Percentiles rank a stretch among this genome's conserved stretches.
Evolutionary conservation across 2,797 vertebrate species (phyloP).

Genomic region (Carapus acus): DNA sequence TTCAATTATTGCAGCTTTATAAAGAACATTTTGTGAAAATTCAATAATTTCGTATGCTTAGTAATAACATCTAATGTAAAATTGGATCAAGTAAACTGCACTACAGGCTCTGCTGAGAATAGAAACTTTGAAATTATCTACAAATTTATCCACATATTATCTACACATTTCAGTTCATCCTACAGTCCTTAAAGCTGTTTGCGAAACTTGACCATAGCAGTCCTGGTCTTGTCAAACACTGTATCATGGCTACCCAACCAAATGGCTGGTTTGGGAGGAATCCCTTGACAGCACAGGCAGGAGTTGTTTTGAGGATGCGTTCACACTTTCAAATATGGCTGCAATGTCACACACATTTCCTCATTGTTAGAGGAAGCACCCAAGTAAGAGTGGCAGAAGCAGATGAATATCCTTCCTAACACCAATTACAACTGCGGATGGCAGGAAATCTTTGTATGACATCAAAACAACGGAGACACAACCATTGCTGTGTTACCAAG

Average conservation of each 20-base stretch:
- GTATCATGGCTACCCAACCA: background rate
- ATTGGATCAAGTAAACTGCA: too few species aligned
- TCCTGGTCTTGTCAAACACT: background rate
- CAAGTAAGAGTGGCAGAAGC: constrained; percentile 24
- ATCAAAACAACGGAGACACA: constrained; percentile 11
- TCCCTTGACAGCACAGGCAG: constrained; percentile 10
- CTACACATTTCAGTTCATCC: too few species aligned
- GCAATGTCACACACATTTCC: constrained; percentile 40
- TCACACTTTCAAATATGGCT: constrained; percentile 26
- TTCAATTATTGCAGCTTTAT: too few species aligned
- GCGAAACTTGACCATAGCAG: too few species aligned
- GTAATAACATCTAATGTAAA: too few species aligned
- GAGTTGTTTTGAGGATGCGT: constrained; percentile 25
- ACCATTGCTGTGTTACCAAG: background rate
- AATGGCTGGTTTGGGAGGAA: too few species aligned
- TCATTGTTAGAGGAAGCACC: constrained; percentile 17
- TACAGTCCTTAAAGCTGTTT: too few species aligned
- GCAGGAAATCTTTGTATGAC: constrained; percentile 17
- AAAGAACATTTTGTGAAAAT: too few species aligned
- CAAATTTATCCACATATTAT: too few species aligned
- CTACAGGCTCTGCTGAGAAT: constrained; percentile 1
- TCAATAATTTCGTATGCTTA: too few species aligned
- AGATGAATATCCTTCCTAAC: constrained; percentile 6
- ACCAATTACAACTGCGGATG: constrained; percentile 5
- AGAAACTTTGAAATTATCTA: constrained; percentile 3